phyloP scores from a whole-genome alignment of 2,113 vertebrate species.

The Dipodomys spectabilis region DNA sequence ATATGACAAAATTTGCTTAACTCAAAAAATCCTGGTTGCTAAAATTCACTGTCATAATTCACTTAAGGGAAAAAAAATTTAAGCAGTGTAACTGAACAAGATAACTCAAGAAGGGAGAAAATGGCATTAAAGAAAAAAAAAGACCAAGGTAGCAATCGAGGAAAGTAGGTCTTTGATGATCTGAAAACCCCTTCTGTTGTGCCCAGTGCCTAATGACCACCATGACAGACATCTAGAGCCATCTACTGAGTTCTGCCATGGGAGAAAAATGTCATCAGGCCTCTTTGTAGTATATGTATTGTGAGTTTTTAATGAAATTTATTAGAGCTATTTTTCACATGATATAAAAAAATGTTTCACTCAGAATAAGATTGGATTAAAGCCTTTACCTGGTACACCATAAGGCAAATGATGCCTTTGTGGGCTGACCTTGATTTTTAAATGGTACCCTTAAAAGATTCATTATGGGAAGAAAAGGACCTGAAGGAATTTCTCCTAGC shows the following conservation, averaged over 20 bases:
- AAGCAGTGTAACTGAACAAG: neutral
- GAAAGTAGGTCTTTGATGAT: neutral
- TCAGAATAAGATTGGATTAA: constrained; percentile 48
- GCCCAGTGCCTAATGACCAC: neutral
- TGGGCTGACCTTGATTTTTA: constrained; percentile 77
- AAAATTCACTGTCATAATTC: constrained; percentile 45
- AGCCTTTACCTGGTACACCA: neutral
- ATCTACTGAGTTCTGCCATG: neutral
- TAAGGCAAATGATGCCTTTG: constrained; percentile 61
- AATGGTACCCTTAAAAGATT: constrained; percentile 71
- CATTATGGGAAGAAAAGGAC: constrained; percentile 63
- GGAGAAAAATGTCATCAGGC: neutral
- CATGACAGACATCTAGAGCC: neutral
- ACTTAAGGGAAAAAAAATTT: neutral
- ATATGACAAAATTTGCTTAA: neutral
- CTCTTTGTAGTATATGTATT: neutral
- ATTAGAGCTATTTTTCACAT: constrained; percentile 40
- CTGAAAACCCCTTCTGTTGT: neutral
- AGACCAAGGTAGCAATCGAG: neutral
- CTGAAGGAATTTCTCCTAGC: constrained; percentile 65
- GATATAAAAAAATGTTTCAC: neutral
- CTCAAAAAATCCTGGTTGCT: constrained; percentile 18
- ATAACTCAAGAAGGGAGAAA: neutral
- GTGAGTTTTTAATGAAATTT: constrained; percentile 47
- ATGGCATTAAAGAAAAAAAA: neutral